These are phyloP conservation scores for Lepus timidus DNA, from an alignment of 2,113 vertebrate species.

Conservation along the genomic window DNA sequence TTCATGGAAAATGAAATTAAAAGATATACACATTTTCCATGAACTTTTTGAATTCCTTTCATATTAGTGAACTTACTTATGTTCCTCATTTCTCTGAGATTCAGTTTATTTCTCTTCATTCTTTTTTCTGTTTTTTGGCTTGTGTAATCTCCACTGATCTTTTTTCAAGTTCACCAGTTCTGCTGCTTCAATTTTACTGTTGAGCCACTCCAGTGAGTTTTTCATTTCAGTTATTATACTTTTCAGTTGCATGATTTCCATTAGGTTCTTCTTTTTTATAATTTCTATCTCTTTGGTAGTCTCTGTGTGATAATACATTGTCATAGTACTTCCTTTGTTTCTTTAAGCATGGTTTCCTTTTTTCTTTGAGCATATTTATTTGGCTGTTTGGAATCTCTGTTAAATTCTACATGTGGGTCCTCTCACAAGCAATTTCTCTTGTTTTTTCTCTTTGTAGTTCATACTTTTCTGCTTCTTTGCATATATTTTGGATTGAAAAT, in stretches of 20 bases:
- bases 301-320: background rate
- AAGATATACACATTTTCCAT: too few species aligned
- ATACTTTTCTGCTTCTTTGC: background rate
- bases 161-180: background rate
- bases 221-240: background rate
- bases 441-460: background rate
- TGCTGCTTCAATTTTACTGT: background rate
- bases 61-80: background rate
- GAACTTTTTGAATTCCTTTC: too few species aligned
- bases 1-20: too few species aligned
- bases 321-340: background rate
- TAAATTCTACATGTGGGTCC: background rate
- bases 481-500: background rate
- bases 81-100: background rate
- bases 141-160: background rate
- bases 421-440: background rate
- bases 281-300: background rate
- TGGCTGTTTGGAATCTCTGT: background rate
- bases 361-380: background rate
- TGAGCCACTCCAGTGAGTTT: background rate
- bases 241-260: background rate
- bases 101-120: background rate
- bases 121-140: background rate
- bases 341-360: background rate
- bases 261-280: background rate